Percentiles rank a stretch among this genome's conserved stretches.
phyloP scores from a whole-genome alignment of 2,113 vertebrate genomes.

The Paraplagusia blochii region DNA sequence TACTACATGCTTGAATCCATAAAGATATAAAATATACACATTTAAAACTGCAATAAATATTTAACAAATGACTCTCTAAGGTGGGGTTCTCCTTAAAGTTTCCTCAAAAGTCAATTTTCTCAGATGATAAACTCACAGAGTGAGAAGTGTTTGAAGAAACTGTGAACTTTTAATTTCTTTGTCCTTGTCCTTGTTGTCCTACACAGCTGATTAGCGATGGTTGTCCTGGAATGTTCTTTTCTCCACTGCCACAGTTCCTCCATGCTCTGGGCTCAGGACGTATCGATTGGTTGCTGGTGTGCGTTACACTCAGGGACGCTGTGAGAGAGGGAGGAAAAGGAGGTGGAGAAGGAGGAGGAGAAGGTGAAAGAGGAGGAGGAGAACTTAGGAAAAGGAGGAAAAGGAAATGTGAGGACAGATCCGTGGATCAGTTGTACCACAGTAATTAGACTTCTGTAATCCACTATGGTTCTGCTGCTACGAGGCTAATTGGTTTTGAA shows the following conservation, averaged over 20 bases:
- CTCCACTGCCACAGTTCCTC: conserved; percentile 77
- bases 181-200: conserved; percentile 53
- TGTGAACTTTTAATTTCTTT: conserved; percentile 51
- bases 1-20: no score
- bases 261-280: conserved; percentile 68
- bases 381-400: conserved; percentile 46
- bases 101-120: no score
- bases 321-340: conserved; percentile 46
- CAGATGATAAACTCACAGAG: conserved; percentile 4
- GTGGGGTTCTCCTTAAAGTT: no score
- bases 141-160: conserved; percentile 28
- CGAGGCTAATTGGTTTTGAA: no score
- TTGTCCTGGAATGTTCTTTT: conserved; percentile 73
- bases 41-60: no score
- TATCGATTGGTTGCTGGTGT: conserved; percentile 76
- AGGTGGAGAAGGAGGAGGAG: conserved; percentile 16
- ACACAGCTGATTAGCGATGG: conserved; percentile 70
- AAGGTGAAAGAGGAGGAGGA: conserved; percentile 51
- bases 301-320: conserved; percentile 72
- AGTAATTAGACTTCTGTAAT: no score
- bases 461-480: no score
- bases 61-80: no score
- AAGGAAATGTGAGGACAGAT: conserved; percentile 66
- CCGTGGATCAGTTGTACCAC: conserved; percentile 37
- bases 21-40: no score